These are phyloP conservation scores for Xyliphius kryptos DNA, from an alignment of 2,113 vertebrate species.

Conservation along the genomic window DNA sequence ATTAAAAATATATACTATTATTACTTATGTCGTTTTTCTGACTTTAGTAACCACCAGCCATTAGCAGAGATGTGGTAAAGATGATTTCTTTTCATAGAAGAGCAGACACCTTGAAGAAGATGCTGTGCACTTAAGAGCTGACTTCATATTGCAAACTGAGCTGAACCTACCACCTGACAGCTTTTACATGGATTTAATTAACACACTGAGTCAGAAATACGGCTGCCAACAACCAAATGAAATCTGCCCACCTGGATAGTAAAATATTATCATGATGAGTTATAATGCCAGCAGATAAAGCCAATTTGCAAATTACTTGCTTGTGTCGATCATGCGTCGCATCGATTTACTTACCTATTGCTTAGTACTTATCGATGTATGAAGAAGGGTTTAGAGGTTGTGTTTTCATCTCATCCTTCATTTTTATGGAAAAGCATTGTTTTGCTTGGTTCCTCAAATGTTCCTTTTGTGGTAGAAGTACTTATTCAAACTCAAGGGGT, in stretches of 20 bases:
- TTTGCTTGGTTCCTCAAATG: slow-evolving; percentile 17
- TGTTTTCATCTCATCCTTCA: slow-evolving; percentile 2
- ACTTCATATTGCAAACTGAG: slow-evolving; percentile 9
- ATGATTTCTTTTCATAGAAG: neutral
- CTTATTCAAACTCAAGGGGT: slow-evolving; percentile 20
- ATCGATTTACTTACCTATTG: slow-evolving; percentile 30
- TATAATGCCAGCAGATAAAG: neutral
- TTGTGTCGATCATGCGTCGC: too few species aligned
- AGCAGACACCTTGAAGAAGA: neutral
- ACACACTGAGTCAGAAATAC: neutral
- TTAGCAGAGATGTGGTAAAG: neutral
- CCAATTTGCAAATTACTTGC: neutral
- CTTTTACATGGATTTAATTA: slow-evolving; percentile 5
- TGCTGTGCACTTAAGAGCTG: neutral
- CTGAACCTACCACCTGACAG: neutral
- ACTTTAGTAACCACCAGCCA: neutral
- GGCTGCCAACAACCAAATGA: neutral
- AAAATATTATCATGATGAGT: neutral
- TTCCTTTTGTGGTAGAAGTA: slow-evolving; percentile 22
- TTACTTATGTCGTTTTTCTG: neutral
- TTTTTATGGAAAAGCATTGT: slow-evolving; percentile 24
- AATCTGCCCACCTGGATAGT: neutral
- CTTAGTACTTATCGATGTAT: slow-evolving; percentile 1
- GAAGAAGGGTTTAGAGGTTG: neutral
- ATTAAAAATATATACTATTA: neutral